Evolutionary conservation across 2,888 invertebrate species (phyloP).

Genomic region (Agapostemon virescens): DNA sequence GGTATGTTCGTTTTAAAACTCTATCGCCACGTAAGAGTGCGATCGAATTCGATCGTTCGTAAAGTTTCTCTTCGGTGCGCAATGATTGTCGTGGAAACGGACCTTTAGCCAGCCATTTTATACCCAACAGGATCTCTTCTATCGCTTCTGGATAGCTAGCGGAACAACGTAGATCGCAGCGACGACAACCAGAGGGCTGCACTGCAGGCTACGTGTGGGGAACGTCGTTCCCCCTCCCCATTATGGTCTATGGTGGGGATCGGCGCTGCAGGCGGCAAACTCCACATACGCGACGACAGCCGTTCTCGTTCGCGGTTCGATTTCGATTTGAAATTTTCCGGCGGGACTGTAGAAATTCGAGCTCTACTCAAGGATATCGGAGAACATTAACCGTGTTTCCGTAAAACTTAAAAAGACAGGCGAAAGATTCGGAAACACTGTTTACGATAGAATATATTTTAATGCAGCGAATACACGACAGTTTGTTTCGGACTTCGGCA

Average conservation of each 20-base stretch:
- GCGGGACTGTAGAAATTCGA: no score
- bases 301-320: background rate
- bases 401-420: no score
- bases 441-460: slow-evolving; percentile 49
- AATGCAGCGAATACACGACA: slow-evolving; percentile 45
- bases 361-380: background rate
- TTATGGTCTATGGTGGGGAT: no score
- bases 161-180: background rate
- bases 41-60: background rate
- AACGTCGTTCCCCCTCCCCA: no score
- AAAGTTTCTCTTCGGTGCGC: background rate
- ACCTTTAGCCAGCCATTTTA: background rate
- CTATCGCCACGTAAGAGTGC: slow-evolving; percentile 12
- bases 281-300: no score
- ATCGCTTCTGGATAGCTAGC: background rate
- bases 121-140: background rate
- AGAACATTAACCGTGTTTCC: no score
- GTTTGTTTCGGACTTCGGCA: slow-evolving; percentile 34
- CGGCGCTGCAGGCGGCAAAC: no score
- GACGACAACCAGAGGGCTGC: background rate
- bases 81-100: background rate
- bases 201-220: no score
- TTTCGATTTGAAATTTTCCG: background rate
- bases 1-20: slow-evolving; percentile 19
- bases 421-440: slow-evolving; percentile 24